Evolutionary conservation across 2,888 invertebrate genomes (phyloP).

Genomic region (Parnassius mnemosyne): DNA sequence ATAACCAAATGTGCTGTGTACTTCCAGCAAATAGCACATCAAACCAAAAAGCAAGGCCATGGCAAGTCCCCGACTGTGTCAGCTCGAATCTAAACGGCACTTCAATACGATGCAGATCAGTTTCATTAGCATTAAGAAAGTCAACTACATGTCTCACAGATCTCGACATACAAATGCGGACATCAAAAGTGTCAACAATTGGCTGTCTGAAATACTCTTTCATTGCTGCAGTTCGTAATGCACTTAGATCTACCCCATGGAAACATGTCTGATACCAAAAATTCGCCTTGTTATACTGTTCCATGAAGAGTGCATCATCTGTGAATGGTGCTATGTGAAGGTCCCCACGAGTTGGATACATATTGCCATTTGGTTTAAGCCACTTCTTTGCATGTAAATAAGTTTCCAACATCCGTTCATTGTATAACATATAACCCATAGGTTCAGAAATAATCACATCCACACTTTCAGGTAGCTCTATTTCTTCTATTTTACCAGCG

Average conservation of each 20-base stretch:
- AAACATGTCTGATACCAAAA: constrained; percentile 99
- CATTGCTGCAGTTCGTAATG: constrained; percentile 95
- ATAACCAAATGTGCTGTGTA: constrained; percentile 95
- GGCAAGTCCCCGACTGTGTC: constrained; percentile 95
- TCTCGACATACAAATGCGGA: constrained; percentile 97
- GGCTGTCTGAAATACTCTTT: constrained; percentile 99
- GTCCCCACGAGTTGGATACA: constrained; percentile 98
- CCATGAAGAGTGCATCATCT: constrained; percentile 98
- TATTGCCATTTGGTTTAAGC: constrained; percentile 94
- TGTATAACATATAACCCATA: constrained; percentile 99
- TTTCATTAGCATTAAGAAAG: constrained; percentile 94
- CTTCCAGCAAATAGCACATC: constrained; percentile 97
- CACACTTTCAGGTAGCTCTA: constrained; percentile 95
- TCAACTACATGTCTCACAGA: constrained; percentile 96
- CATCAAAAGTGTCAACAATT: constrained; percentile 98
- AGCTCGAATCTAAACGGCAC: constrained; percentile 97
- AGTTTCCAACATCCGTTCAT: constrained; percentile 99
- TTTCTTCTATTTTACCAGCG: constrained; percentile 99
- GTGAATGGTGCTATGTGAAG: constrained; percentile 98
- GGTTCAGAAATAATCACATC: constrained; percentile 99
- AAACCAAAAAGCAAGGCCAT: constrained; percentile 99
- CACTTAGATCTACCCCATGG: constrained; percentile 97
- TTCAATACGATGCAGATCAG: constrained; percentile 96
- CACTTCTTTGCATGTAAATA: constrained; percentile 99
- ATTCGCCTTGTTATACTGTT: constrained; percentile 98